phyloP scores from a whole-genome alignment of 2,888 invertebrate species.

The Amphimallon solstitiale region DNA sequence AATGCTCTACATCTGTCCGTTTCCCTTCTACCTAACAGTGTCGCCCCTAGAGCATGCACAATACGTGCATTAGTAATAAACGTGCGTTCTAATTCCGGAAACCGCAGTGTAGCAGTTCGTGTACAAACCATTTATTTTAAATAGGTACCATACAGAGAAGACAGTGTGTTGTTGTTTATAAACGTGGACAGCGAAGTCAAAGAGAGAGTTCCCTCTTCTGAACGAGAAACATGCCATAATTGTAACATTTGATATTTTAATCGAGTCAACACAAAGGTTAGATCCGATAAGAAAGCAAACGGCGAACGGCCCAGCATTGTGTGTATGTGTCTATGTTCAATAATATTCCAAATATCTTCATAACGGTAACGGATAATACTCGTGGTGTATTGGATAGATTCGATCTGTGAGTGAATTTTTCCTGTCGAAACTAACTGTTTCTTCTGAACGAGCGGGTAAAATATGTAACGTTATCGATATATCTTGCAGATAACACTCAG shows the following conservation, averaged over 20 bases:
- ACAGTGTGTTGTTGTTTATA: too few species aligned
- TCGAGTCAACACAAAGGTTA: conserved; percentile 12
- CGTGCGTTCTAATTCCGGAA: too few species aligned
- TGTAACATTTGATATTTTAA: conserved; percentile 22
- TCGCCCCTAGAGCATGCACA: too few species aligned
- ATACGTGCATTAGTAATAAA: too few species aligned
- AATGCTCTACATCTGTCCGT: too few species aligned
- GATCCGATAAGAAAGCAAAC: neutral
- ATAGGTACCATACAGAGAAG: too few species aligned
- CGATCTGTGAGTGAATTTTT: conserved; percentile 6
- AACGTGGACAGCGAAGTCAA: too few species aligned
- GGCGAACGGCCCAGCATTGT: neutral
- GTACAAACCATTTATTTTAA: too few species aligned
- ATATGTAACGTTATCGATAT: neutral
- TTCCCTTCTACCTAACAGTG: too few species aligned
- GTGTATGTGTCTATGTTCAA: neutral
- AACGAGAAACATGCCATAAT: neutral
- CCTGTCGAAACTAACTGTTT: conserved; percentile 5
- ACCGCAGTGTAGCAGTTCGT: too few species aligned
- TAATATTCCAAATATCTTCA: conserved; percentile 16
- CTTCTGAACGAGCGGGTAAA: conserved; percentile 4
- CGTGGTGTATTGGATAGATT: conserved; percentile 10
- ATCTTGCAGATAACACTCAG: too few species aligned
- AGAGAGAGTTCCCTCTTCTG: too few species aligned
- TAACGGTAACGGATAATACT: conserved; percentile 18